Evolutionary conservation across 1,140 invertebrate genomes (phyloP).

Genomic region (Papilio helenus): DNA sequence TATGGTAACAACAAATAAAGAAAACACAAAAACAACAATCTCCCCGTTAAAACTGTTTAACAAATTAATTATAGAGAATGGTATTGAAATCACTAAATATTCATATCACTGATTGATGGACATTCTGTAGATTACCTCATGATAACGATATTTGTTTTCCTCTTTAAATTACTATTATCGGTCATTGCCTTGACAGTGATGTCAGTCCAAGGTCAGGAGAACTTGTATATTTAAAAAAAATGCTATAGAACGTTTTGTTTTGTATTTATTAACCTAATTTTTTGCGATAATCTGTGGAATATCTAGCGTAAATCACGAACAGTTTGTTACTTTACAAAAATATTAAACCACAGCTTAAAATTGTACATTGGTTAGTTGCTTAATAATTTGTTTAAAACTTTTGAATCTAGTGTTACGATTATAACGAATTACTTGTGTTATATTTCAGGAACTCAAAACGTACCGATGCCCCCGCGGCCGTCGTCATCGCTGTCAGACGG

Average conservation of each 20-base stretch:
- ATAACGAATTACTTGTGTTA: constrained; percentile 12
- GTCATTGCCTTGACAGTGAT: constrained; percentile 3
- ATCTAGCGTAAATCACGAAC: too few species aligned
- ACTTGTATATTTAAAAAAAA: not conserved
- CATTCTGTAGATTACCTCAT: constrained; percentile 4
- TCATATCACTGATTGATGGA: constrained; percentile 10
- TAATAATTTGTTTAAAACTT: too few species aligned
- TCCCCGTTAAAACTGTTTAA: not conserved
- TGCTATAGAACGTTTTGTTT: not conserved
- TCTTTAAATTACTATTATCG: constrained; percentile 6
- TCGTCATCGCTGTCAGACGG: constrained; percentile 94
- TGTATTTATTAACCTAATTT: not conserved
- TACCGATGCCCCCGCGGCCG: constrained; percentile 95
- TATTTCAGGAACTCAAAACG: constrained; percentile 92
- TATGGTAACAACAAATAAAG: not conserved
- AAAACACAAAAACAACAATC: not conserved
- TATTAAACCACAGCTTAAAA: too few species aligned
- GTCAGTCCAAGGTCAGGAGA: not conserved
- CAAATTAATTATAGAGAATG: not conserved
- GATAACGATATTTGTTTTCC: constrained; percentile 5
- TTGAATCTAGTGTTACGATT: not conserved
- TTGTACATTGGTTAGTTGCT: too few species aligned
- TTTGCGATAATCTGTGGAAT: not conserved
- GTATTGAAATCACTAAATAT: constrained; percentile 3
- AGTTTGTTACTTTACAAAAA: too few species aligned